phyloP scores from a whole-genome alignment of 2,888 invertebrate genomes.

The Drosophila neoperkinsi region DNA sequence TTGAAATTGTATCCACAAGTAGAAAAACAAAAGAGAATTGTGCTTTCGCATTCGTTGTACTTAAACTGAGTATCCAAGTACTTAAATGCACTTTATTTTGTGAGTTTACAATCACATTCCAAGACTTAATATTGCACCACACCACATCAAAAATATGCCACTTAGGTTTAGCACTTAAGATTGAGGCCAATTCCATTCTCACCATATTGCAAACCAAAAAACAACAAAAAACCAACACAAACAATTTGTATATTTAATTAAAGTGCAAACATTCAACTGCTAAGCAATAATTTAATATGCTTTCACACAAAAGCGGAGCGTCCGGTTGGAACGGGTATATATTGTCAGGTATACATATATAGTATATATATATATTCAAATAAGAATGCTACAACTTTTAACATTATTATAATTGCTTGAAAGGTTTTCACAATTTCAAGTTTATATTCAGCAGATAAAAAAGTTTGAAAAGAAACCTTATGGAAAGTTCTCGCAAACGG shows the following conservation, averaged over 20 bases:
- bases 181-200: slow-evolving; percentile 43
- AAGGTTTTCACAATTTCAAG: background rate
- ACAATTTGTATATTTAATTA: slow-evolving; percentile 44
- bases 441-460: background rate
- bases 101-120: slow-evolving; percentile 47
- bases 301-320: background rate
- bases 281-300: slow-evolving; percentile 1
- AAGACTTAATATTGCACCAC: slow-evolving; percentile 53
- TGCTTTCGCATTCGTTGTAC: slow-evolving; percentile 27
- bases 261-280: slow-evolving; percentile 41
- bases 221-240: background rate
- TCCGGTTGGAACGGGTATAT: slow-evolving; percentile 2
- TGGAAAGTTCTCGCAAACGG: background rate
- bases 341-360: background rate
- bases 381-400: background rate
- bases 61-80: slow-evolving; percentile 32
- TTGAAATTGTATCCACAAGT: background rate
- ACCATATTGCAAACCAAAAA: slow-evolving; percentile 35
- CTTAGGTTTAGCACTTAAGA: slow-evolving; percentile 39
- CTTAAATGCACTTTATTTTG: slow-evolving; percentile 55
- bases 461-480: background rate
- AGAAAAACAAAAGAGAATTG: background rate
- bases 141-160: slow-evolving; percentile 20
- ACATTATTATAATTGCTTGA: background rate
- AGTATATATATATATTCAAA: background rate